Conservation (phyloP, 2,113 vertebrate genomes). For the Oryzias melastigma region DNA sequence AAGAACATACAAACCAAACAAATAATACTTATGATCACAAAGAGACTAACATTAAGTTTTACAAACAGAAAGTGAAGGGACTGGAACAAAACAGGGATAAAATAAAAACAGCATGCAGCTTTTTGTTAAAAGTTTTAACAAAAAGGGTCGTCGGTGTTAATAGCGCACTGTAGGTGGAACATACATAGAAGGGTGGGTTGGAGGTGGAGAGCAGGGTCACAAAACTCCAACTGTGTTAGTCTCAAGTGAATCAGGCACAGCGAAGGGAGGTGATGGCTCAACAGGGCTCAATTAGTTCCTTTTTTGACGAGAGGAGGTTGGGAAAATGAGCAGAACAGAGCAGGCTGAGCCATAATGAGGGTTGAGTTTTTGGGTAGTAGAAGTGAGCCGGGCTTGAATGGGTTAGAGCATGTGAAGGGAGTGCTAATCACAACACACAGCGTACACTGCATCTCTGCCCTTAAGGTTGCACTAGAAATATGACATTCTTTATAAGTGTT, state of each 20-base stretch:
- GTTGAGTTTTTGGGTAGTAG: constrained; percentile 61
- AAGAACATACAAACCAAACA: constrained; percentile 58
- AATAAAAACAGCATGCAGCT: constrained; percentile 78
- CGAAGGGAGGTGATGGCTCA: constrained; percentile 82
- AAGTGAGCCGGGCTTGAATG: constrained; percentile 79
- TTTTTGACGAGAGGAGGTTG: constrained; percentile 79
- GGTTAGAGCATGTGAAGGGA: constrained; percentile 88
- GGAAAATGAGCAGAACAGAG: constrained; percentile 82
- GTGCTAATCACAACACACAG: constrained; percentile 77
- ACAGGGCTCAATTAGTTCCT: constrained; percentile 82
- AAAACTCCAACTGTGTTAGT: constrained; percentile 69
- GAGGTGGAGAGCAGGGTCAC: constrained; percentile 42
- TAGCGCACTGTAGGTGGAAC: constrained; percentile 76
- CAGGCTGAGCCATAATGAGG: constrained; percentile 88
- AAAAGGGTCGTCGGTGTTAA: constrained; percentile 93
- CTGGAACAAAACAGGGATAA: constrained; percentile 46
- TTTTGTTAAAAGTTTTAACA: constrained; percentile 81
- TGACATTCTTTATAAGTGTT: neutral
- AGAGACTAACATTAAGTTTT: constrained; percentile 76
- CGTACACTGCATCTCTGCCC: constrained; percentile 86
- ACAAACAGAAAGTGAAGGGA: constrained; percentile 79
- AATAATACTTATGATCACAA: constrained; percentile 75
- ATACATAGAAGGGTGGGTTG: constrained; percentile 76
- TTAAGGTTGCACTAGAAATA: constrained; percentile 1
- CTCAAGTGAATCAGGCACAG: constrained; percentile 75